Percentiles rank a stretch among this genome's conserved stretches.
These are phyloP conservation scores for Drosophila paulistorum DNA, from an alignment of 1,140 invertebrate genomes.

Conservation along the genomic window DNA sequence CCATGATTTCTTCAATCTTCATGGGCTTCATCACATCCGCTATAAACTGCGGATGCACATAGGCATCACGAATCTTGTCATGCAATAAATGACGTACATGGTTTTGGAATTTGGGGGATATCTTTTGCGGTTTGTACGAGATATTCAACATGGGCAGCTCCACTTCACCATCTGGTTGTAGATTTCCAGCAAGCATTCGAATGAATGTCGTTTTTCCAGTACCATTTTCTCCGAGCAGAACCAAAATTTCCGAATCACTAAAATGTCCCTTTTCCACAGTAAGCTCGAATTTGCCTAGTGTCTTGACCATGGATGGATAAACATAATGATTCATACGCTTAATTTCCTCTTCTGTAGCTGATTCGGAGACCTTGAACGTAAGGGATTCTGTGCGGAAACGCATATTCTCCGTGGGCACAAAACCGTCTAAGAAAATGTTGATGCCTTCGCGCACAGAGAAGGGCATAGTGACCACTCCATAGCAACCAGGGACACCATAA, in stretches of 20 bases:
- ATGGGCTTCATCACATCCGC: slow-evolving; percentile 99
- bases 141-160: slow-evolving; percentile 97
- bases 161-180: slow-evolving; percentile 93
- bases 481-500: slow-evolving; percentile 99
- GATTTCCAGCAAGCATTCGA: slow-evolving; percentile 97
- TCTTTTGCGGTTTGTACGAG: slow-evolving; percentile 99
- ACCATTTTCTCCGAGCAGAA: slow-evolving; percentile 99
- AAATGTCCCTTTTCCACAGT: slow-evolving; percentile 95
- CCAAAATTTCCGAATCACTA: slow-evolving; percentile 99
- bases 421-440: slow-evolving; percentile 99
- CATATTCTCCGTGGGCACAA: slow-evolving; percentile 99
- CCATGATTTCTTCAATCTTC: slow-evolving; percentile 98
- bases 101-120: slow-evolving; percentile 98
- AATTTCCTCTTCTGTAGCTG: slow-evolving; percentile 96
- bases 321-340: slow-evolving; percentile 98
- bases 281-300: slow-evolving; percentile 93
- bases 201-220: slow-evolving; percentile 99
- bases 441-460: slow-evolving; percentile 99
- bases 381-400: slow-evolving; percentile 98
- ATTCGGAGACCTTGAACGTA: slow-evolving; percentile 99
- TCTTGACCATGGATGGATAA: slow-evolving; percentile 95
- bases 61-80: slow-evolving; percentile 98
- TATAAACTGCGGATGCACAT: slow-evolving; percentile 98
- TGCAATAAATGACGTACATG: slow-evolving; percentile 95
- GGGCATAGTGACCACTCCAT: slow-evolving; percentile 99